Conservation (phyloP, 35 echinoderm and acorn worm species). For the Apostichopus japonicus region DNA sequence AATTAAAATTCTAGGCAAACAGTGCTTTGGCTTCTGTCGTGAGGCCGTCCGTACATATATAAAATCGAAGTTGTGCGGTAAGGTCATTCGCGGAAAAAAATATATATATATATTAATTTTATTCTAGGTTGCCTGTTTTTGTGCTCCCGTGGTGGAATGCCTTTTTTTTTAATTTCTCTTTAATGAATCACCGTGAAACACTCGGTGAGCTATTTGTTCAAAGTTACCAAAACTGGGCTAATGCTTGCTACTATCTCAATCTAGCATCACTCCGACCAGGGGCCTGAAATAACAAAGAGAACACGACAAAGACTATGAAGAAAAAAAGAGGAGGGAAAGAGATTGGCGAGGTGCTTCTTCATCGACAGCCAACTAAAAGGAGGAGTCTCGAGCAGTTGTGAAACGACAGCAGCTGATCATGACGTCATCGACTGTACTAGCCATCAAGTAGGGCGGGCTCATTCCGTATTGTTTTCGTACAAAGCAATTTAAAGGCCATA, state of each 20-base stretch:
- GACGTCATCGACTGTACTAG: neutral
- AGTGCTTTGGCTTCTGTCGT: too few relatives aligned
- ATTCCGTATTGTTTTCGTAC: too few relatives aligned
- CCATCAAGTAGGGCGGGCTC: too few relatives aligned
- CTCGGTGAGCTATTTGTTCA: conserved; percentile 39
- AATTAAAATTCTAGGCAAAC: too few relatives aligned
- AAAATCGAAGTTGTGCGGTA: conserved; percentile 41
- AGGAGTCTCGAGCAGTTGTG: too few relatives aligned
- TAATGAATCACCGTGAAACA: conserved; percentile 27
- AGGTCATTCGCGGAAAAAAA: conserved; percentile 15
- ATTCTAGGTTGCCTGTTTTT: neutral
- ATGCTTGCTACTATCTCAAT: conserved; percentile 30
- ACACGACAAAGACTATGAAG: neutral
- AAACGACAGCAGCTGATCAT: neutral
- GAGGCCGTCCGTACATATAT: too few relatives aligned
- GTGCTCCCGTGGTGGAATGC: neutral
- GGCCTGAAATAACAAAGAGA: conserved; percentile 33
- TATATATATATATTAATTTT: conserved; percentile 24
- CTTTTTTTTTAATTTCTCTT: conserved; percentile 28
- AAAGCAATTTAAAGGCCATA: too few relatives aligned
- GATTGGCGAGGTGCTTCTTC: too few relatives aligned
- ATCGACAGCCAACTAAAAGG: too few relatives aligned
- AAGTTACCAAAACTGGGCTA: conserved; percentile 35
- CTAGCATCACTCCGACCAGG: neutral
- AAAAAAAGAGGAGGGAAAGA: neutral